phyloP scores from a whole-genome alignment of 2,113 vertebrate genomes.

The Anarhynchus alexandrinus region DNA sequence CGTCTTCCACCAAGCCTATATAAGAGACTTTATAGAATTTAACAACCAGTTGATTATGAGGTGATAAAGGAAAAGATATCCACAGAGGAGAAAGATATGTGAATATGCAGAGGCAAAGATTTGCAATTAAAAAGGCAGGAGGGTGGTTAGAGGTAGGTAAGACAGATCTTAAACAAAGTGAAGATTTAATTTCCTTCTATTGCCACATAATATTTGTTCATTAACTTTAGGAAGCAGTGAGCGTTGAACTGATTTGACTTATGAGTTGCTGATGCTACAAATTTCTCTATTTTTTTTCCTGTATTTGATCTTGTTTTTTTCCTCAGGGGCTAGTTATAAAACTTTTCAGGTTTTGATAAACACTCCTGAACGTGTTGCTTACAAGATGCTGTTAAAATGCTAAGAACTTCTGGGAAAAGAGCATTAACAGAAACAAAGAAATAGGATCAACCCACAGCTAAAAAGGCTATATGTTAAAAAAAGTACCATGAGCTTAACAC shows the following conservation, averaged over 20 bases:
- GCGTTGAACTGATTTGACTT: background rate
- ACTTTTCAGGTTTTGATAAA: background rate
- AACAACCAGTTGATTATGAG: background rate
- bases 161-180: background rate
- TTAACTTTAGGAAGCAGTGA: background rate
- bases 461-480: background rate
- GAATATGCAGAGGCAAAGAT: background rate
- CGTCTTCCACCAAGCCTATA: background rate
- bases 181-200: background rate
- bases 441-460: background rate
- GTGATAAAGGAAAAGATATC: background rate
- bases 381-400: background rate
- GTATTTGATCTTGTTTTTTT: background rate
- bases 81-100: background rate
- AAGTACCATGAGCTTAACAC: fast-evolving
- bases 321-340: background rate
- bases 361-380: background rate
- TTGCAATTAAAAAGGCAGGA: background rate
- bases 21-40: background rate
- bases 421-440: background rate
- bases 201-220: background rate
- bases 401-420: background rate
- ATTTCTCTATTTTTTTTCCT: background rate
- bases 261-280: background rate
- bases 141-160: background rate